Base-by-base conservation (phyloP, 2,888 invertebrate genomes). In the Lissocephala sabroskyi region DNA sequence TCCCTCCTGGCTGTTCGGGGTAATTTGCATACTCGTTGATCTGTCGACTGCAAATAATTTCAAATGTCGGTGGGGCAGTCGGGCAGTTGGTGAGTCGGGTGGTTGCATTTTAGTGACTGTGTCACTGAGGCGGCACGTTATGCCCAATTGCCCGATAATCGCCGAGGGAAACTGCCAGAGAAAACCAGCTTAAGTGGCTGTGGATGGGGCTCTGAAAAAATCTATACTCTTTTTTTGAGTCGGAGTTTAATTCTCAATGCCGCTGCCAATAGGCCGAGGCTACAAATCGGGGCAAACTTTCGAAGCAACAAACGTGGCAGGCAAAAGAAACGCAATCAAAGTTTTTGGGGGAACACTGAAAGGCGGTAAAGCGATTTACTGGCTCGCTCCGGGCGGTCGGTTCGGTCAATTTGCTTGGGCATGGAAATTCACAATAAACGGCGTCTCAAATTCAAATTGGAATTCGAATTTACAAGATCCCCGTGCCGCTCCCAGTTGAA, bases 341-440 rank as follows among this genome's bases (percentile, higher is more conserved):
- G n/a, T n/a, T n/a, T 32, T 32, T 32, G 11, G 30, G 10, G 11
- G 30, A n/a, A 11, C 30, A 32, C 30, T n/a, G n/a, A n/a, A n/a
- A 2, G 30, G 30, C 30, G 30, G 30, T 32, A 11, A 32, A 32
- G 11, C 30, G 13, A 32, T 32, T 32, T n/a, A n/a, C n/a, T n/a
- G n/a, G n/a, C n/a, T n/a, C n/a, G 4, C 23, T 23, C 23, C 23
- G 7, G 35, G 2, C 16, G 35, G 35, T 33, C 37, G 35, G 39
- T 33, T 32, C 14, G 40, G 30, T 18, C 13, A 37, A 37, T n/a
- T 7, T 28, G 5, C 11, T 5, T 19, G 13, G n/a, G 39, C 33
- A n/a, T 59, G 42, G 35, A 49, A 39, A 33, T 42, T 42, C 10
- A 42, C 42, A 42, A 32, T 29, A n/a, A 33, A 42, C 13, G 17